Conservation (phyloP, 1,140 invertebrate species). For the Goniozus legneri region DNA sequence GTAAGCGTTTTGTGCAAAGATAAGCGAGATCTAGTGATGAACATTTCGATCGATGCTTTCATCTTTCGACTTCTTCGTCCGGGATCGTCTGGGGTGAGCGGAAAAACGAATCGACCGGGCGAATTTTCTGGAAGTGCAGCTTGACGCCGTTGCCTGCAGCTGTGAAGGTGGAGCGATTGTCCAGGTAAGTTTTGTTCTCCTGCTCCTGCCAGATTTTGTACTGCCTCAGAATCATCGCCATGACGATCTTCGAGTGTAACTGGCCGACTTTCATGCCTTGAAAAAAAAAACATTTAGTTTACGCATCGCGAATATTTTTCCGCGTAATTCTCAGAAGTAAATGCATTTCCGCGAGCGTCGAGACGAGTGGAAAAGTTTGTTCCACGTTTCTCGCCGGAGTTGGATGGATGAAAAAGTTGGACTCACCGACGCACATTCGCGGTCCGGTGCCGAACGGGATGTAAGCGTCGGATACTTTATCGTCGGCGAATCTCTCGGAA, state of each 20-base stretch:
- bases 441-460: conserved; percentile 32
- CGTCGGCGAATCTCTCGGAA: conserved; percentile 35
- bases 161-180: conserved; percentile 40
- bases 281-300: conserved; percentile 13
- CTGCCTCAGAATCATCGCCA: conserved; percentile 50
- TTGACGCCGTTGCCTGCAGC: conserved; percentile 32
- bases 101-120: too few relatives aligned
- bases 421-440: conserved; percentile 32
- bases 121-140: conserved; percentile 23
- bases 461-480: conserved; percentile 23
- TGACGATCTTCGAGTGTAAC: conserved; percentile 63
- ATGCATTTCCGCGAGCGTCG: too few relatives aligned
- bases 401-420: too few relatives aligned
- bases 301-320: too few relatives aligned
- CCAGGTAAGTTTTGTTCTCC: conserved; percentile 29
- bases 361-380: too few relatives aligned
- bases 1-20: too few relatives aligned
- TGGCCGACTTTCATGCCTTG: conserved; percentile 64
- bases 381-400: too few relatives aligned
- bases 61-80: too few relatives aligned
- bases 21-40: too few relatives aligned
- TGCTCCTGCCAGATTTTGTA: conserved; percentile 49
- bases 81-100: too few relatives aligned
- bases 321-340: too few relatives aligned
- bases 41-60: too few relatives aligned